These are phyloP conservation scores for Agriopis aurantiaria DNA, from an alignment of 2,888 invertebrate species.

Conservation along the genomic window DNA sequence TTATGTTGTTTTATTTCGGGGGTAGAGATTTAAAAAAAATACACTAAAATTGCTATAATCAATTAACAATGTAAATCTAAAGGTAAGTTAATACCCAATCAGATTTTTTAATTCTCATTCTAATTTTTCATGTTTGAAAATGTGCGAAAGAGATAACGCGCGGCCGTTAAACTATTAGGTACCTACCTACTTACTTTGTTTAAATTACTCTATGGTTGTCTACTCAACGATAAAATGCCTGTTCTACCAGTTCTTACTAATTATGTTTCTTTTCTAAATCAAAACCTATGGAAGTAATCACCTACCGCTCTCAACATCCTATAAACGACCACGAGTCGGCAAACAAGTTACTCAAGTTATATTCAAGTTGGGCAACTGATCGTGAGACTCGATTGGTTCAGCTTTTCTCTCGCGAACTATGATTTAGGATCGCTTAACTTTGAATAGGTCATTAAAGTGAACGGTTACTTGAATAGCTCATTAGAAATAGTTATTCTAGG, in stretches of 20 bases:
- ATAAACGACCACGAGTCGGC: not conserved
- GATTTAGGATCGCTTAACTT: slow-evolving; percentile 24
- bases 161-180: no score
- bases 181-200: not conserved
- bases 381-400: slow-evolving; percentile 46
- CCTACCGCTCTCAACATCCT: not conserved
- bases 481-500: slow-evolving; percentile 1
- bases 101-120: no score
- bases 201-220: no score
- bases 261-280: not conserved
- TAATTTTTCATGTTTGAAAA: no score
- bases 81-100: no score
- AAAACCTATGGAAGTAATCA: not conserved
- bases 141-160: no score
- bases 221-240: no score
- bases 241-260: not conserved
- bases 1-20: no score
- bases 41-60: no score
- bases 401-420: slow-evolving; percentile 44
- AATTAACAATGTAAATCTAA: no score
- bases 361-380: slow-evolving; percentile 31
- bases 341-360: slow-evolving; percentile 23
- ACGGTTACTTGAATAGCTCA: slow-evolving; percentile 20
- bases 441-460: slow-evolving; percentile 26
- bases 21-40: no score